Conservation (phyloP, 2,888 invertebrate species). For the Sinodicranocentrus sp. region DNA sequence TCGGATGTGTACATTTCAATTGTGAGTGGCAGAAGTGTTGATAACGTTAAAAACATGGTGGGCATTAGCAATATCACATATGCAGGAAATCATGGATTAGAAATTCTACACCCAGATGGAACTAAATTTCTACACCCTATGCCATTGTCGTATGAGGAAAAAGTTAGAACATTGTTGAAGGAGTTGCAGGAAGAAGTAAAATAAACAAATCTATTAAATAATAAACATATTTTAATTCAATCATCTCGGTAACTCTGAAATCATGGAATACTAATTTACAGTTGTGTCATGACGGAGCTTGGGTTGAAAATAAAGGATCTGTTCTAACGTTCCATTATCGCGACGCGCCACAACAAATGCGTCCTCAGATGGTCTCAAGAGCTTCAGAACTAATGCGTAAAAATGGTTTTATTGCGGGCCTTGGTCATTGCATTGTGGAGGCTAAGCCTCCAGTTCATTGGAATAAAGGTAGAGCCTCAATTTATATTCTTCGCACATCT, state of each 20-base stretch:
- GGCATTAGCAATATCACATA: conserved; percentile 94
- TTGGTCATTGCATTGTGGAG: conserved; percentile 90
- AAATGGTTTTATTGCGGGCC: conserved; percentile 86
- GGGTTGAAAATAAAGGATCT: conserved; percentile 95
- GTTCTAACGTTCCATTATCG: conserved; percentile 92
- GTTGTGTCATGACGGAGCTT: conserved; percentile 92
- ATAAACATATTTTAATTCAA: no score
- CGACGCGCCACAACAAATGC: conserved; percentile 86
- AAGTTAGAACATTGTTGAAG: conserved; percentile 87
- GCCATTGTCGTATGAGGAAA: conserved; percentile 89
- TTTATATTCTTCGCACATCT: conserved; percentile 92
- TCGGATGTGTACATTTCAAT: conserved; percentile 93
- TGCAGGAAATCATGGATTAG: conserved; percentile 86
- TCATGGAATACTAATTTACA: conserved; percentile 77
- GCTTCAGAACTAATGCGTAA: conserved; percentile 86
- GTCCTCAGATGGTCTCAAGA: conserved; percentile 85
- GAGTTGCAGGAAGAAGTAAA: conserved; percentile 84
- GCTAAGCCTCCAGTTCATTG: conserved; percentile 94
- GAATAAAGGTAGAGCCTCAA: conserved; percentile 94
- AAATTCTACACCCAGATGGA: conserved; percentile 93
- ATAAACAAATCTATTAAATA: neutral
- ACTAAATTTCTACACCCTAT: conserved; percentile 94
- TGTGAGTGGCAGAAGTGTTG: conserved; percentile 91
- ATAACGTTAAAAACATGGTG: conserved; percentile 93
- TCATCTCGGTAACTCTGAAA: no score